Evolutionary conservation across 2,888 invertebrate genomes (phyloP).

Genomic region (Metalampra italica): DNA sequence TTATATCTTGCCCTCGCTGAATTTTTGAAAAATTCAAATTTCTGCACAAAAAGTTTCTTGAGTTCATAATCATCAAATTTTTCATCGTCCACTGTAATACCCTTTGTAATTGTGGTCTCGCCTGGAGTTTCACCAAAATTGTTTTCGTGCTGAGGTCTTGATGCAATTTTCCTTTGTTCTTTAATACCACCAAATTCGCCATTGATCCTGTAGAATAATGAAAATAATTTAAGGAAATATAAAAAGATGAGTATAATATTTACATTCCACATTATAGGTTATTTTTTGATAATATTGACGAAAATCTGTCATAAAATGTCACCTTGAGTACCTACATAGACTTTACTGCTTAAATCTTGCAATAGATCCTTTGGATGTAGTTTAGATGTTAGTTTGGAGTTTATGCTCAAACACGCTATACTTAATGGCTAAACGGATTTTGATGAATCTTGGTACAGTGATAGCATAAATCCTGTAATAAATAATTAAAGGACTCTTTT

Average conservation of each 20-base stretch:
- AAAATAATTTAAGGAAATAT: slow-evolving; percentile 36
- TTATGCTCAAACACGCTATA: too few species aligned
- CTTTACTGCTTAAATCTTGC: too few species aligned
- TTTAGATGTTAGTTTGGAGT: too few species aligned
- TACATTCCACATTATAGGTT: slow-evolving; percentile 23
- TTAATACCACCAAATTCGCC: slow-evolving; percentile 26
- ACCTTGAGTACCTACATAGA: background rate
- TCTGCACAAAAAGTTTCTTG: slow-evolving; percentile 25
- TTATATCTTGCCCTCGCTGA: slow-evolving; percentile 15
- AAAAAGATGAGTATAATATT: slow-evolving; percentile 22
- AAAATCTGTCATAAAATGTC: background rate
- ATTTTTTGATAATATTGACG: slow-evolving; percentile 1
- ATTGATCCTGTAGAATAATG: slow-evolving; percentile 28
- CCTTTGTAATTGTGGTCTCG: slow-evolving; percentile 27
- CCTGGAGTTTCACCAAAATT: slow-evolving; percentile 25
- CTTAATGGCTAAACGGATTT: too few species aligned
- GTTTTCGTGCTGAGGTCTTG: slow-evolving; percentile 24
- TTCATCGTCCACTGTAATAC: slow-evolving; percentile 26
- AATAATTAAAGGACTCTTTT: too few species aligned
- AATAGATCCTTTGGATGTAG: too few species aligned
- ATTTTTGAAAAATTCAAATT: slow-evolving; percentile 27
- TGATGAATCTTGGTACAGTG: too few species aligned
- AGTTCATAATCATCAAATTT: slow-evolving; percentile 31
- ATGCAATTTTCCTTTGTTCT: slow-evolving; percentile 34
- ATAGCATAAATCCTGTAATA: too few species aligned